phyloP scores from a whole-genome alignment of 2,797 vertebrate species.

The Otolemur crassicaudatus region DNA sequence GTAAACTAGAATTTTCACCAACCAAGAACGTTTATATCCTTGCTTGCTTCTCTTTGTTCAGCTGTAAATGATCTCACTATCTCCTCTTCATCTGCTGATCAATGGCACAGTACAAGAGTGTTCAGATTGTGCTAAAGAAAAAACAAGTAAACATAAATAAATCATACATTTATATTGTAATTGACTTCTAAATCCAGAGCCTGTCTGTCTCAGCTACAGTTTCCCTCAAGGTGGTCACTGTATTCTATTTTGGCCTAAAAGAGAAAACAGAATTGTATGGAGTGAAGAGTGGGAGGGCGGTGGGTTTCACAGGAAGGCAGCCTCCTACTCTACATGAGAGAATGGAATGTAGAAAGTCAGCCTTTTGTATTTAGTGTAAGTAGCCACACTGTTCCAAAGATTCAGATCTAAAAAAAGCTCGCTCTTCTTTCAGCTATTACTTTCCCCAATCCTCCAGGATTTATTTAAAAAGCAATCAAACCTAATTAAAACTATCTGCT shows the following conservation, averaged over 20 bases:
- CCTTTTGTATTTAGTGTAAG: background rate
- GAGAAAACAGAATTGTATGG: background rate
- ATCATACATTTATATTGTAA: constrained; percentile 16
- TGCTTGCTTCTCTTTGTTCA: constrained; percentile 16
- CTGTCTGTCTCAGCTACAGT: background rate
- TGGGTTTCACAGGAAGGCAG: background rate
- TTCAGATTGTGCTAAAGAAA: background rate
- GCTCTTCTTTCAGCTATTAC: background rate
- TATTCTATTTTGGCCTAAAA: background rate
- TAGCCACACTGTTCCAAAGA: background rate
- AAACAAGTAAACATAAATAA: constrained; percentile 36
- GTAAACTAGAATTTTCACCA: background rate
- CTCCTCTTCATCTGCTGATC: background rate
- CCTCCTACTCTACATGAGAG: background rate
- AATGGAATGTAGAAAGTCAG: background rate
- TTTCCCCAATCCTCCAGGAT: constrained; percentile 41
- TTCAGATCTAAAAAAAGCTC: constrained; percentile 27
- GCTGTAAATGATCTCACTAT: background rate
- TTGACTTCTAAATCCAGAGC: background rate
- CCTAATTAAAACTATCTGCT: constrained; percentile 65
- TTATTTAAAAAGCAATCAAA: constrained; percentile 63
- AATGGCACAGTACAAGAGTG: background rate
- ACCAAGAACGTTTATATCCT: background rate
- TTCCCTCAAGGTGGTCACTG: background rate
- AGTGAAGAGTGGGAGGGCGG: fast-evolving